Base-by-base conservation (phyloP, 2,888 invertebrate genomes). In the Strigamia crassipes region DNA sequence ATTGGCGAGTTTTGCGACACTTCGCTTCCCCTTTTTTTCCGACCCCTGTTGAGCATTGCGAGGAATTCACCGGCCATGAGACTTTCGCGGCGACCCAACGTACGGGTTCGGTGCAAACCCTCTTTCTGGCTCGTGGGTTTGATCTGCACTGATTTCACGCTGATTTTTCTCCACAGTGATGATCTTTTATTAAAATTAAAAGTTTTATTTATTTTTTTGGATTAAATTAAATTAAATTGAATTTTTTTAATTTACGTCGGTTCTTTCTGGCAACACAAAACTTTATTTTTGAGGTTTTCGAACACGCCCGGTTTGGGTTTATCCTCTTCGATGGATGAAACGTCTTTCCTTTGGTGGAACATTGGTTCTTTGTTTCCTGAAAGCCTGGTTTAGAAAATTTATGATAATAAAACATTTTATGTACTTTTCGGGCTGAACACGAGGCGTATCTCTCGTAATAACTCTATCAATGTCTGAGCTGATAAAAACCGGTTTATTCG, bases 31-130 rank as follows among this genome's bases (percentile, higher is more conserved):
- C 81, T 31, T 38, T 81, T 81, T 18, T 81, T 81, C 13, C 82
- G 79, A 3, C 83, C 83, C 4, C 81, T 31, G 78, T 83, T 83
- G 2, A 83, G 79, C 80, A 82, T 82, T 23, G 81, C 81, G 51
- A 83, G 80, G 56, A 82, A 82, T 21, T 83, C 81, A 3, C 80
- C 83, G 1, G 80, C 83, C 82, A 83, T 82, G 18, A 83, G 31
- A 34, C 81, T 81, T 79, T 83, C 83, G 18, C 82, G 83, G 31
- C 82, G 51, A 13, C 83, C 83, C 51, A 83, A 80, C 4, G 83
- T 83, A 41, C 83, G 46, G 10, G 81, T 56, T 31, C 81, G 27
- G 42, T 78, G 78, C 8, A 73, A 13, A 13, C 9, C 5, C 13
- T 73, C 73, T n/a, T 73, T 73, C 13, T 73, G 73, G 73, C n/a